Evolutionary conservation across 37 sponge, comb jelly and placozoan species (phyloP).

Genomic region (Theonella swinhoei): DNA sequence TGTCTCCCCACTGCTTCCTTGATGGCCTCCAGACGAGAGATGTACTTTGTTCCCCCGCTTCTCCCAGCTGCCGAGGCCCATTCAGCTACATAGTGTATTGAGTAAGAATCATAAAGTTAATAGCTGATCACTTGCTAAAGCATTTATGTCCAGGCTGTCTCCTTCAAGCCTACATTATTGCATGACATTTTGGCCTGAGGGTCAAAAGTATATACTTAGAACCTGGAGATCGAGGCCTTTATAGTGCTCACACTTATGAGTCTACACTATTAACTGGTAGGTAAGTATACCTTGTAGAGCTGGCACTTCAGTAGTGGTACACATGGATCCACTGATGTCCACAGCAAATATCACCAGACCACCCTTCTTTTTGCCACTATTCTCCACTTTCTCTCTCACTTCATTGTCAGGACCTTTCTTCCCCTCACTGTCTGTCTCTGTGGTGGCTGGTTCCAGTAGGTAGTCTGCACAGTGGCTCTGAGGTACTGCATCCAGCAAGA

Average conservation of each 20-base stretch:
- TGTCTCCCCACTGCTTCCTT: constrained; percentile 89
- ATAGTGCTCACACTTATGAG: no score
- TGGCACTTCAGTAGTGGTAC: constrained; percentile 74
- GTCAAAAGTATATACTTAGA: no score
- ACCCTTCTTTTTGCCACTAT: constrained; percentile 19
- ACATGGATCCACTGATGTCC: constrained; percentile 92
- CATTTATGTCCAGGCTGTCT: no score
- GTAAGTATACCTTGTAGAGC: constrained; percentile 75
- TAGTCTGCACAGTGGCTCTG: constrained; percentile 53
- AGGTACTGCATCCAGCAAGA: constrained; percentile 48
- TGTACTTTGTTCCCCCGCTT: constrained; percentile 51
- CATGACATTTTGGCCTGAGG: no score
- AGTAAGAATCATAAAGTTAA: background rate
- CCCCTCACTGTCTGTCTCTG: constrained; percentile 32
- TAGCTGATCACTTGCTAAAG: no score
- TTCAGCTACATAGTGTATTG: constrained; percentile 44
- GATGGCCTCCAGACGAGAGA: constrained; percentile 86
- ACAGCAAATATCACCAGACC: constrained; percentile 82
- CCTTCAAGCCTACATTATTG: no score
- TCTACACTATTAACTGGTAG: no score
- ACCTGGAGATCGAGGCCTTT: no score
- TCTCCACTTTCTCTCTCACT: background rate
- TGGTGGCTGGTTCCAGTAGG: constrained; percentile 70
- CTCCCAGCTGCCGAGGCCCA: constrained; percentile 77
- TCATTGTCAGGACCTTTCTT: constrained; percentile 43